Base-by-base conservation (phyloP, 2,113 vertebrate genomes). In the Paradoxurus hermaphroditus region DNA sequence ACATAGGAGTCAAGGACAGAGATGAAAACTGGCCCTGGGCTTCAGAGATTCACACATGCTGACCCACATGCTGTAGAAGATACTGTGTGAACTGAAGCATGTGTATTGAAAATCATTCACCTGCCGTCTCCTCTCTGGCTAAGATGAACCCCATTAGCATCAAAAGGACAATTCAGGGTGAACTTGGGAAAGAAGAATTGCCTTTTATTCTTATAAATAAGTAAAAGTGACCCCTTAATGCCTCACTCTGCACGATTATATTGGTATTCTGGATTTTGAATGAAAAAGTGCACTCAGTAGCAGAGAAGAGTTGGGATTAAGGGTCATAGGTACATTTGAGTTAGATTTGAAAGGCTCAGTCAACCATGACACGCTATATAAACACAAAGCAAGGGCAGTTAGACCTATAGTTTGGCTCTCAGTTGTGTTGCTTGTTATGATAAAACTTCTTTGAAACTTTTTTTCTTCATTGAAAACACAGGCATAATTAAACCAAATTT, bases 81-180 rank as follows among this genome's bases (percentile, higher is more conserved):
- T 15, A 39, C 63, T 59, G 14, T 91, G 93, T 93, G 93, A 97
- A 97, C 70, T 94, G 91, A 97, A 96, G 78, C 93, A 49, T 91
- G 19, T 31, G 19, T 86, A 91, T 96, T 89, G 79, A 95, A 96
- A 97, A 93, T 96, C 79, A 97, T 75, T 95, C 95, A 91, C 73
- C 53, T 77, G 89, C 83, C 27, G 97, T n/a, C 68, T 96, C 79
- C 56, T 44, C 68, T 75, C 49, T 97, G 86, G 73, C 86, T 29
- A 49, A 90, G 73, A 89, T 93, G 84, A 97, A 77, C 63, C 49
- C 78, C 4, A 93, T 97, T 97, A 93, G 41, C 94, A 96, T 87
- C 62, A 25, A 90, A 96, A 94, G 79, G 56, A 87, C 59, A 86
- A 82, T 56, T 70, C 70, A 92, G 83, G 77, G 84, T 95, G 83